Conservation (phyloP, 2,113 vertebrate genomes). For the Menura novaehollandiae region DNA sequence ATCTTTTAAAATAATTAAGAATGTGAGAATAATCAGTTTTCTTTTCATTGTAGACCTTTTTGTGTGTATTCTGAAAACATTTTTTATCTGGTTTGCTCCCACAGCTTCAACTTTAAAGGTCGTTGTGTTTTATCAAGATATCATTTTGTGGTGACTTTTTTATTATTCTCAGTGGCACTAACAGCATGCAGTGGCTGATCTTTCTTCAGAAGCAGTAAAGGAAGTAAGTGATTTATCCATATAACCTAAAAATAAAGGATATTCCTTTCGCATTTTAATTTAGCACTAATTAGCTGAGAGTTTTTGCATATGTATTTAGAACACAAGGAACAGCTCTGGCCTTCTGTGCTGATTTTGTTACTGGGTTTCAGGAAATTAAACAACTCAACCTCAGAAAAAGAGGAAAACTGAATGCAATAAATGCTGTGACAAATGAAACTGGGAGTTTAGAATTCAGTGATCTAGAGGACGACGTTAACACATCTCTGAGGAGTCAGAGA, state of each 20-base stretch:
- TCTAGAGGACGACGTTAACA: not conserved
- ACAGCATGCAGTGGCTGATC: not conserved
- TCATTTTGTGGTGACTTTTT: not conserved
- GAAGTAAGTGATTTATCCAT: not conserved
- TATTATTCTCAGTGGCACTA: not conserved
- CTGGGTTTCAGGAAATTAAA: not conserved
- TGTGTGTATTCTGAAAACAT: not conserved
- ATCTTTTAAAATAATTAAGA: not conserved
- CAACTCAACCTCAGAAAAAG: not conserved
- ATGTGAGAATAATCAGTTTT: not conserved
- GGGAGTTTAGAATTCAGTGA: not conserved
- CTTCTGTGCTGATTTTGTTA: not conserved
- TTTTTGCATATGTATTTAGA: not conserved
- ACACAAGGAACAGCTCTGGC: not conserved
- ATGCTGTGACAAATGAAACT: not conserved
- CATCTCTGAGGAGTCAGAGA: not conserved
- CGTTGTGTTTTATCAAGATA: not conserved
- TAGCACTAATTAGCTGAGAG: constrained; percentile 1
- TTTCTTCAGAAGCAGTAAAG: not conserved
- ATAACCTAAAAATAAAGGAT: not conserved
- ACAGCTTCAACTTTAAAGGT: constrained; percentile 7
- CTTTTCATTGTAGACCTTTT: not conserved
- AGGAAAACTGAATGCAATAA: not conserved
- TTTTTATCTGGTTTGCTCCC: not conserved
- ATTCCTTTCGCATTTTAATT: constrained; percentile 4